Conservation (phyloP, 1,140 invertebrate species). For the Schlechtendalia chinensis region DNA sequence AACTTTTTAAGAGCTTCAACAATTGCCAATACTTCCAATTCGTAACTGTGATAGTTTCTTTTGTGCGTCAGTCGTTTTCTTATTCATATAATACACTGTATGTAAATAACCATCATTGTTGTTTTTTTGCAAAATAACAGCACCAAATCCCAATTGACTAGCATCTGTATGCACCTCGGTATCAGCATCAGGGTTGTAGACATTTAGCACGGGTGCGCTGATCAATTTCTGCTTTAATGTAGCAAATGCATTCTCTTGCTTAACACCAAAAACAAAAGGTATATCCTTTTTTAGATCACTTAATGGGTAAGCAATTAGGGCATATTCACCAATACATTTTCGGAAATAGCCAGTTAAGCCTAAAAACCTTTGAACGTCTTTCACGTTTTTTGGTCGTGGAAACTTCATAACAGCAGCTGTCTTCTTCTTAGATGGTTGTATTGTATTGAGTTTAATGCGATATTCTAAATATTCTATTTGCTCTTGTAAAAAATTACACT, state of each 20-base stretch:
- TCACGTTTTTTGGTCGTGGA: background rate
- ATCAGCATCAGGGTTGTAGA: constrained; percentile 54
- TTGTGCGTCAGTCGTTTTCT: constrained; percentile 53
- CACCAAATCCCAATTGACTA: constrained; percentile 51
- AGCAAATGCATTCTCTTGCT: background rate
- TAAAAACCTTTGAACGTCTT: background rate
- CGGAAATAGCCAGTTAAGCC: background rate
- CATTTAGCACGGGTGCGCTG: constrained; percentile 54
- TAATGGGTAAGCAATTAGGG: constrained; percentile 51
- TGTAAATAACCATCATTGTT: constrained; percentile 50
- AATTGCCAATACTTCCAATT: constrained; percentile 56
- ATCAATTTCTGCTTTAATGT: constrained; percentile 53
- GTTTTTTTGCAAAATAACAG: constrained; percentile 38
- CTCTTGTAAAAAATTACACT: constrained; percentile 17
- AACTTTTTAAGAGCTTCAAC: constrained; percentile 50
- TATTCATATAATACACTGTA: constrained; percentile 55
- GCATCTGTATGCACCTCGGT: constrained; percentile 54
- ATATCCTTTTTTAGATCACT: constrained; percentile 54
- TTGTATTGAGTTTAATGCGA: background rate
- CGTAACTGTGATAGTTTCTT: constrained; percentile 56
- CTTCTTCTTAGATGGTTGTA: background rate
- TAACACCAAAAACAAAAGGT: constrained; percentile 53
- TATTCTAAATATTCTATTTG: background rate
- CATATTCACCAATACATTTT: background rate
- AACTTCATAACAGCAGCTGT: background rate